Conservation (phyloP, 1,140 invertebrate genomes). For the Heliconius hewitsoni region DNA sequence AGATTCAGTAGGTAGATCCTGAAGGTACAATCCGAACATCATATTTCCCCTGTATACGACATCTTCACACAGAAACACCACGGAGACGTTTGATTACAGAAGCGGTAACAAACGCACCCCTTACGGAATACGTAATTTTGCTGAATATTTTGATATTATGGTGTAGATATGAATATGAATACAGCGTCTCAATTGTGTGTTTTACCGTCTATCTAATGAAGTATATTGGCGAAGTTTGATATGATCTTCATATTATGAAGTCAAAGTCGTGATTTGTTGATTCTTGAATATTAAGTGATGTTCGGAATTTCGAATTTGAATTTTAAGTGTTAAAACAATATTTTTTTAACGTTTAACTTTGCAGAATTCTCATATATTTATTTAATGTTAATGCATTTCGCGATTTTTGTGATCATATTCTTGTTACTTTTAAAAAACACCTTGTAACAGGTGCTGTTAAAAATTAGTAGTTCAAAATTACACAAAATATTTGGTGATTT, state of each 20-base stretch:
- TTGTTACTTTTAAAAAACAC: too few species aligned
- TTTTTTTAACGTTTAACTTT: too few species aligned
- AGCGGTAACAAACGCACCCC: constrained; percentile 40
- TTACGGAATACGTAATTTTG: constrained; percentile 39
- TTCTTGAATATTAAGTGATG: not conserved
- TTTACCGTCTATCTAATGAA: constrained; percentile 26
- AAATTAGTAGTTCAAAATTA: too few species aligned
- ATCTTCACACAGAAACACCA: not conserved
- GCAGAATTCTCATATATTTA: too few species aligned
- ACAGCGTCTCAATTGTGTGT: constrained; percentile 26
- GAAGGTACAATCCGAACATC: not conserved
- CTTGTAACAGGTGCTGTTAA: too few species aligned
- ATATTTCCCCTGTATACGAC: not conserved
- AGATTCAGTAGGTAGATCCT: not conserved
- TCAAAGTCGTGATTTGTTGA: not conserved
- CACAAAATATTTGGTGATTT: too few species aligned
- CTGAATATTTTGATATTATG: constrained; percentile 33
- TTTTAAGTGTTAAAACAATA: too few species aligned
- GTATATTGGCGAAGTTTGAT: constrained; percentile 11
- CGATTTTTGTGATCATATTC: too few species aligned
- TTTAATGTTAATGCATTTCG: too few species aligned
- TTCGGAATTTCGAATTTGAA: too few species aligned
- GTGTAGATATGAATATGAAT: constrained; percentile 37
- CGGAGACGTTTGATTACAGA: constrained; percentile 45
- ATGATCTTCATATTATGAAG: not conserved